Conservation (phyloP, 2,888 invertebrate species). For the Galeruca laticollis region DNA sequence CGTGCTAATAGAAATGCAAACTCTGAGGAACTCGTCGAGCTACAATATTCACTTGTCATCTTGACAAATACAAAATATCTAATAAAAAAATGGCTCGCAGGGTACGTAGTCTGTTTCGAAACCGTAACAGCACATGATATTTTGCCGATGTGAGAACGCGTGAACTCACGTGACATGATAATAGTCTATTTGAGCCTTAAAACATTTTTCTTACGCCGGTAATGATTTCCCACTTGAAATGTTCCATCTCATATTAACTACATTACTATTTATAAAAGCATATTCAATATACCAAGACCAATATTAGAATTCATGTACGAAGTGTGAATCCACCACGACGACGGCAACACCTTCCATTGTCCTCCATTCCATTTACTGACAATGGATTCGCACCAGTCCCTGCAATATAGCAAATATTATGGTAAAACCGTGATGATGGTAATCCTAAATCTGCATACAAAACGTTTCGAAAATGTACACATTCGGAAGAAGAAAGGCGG, state of each 20-base stretch:
- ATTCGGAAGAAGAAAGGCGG: conserved; percentile 51
- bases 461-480: conserved; percentile 55
- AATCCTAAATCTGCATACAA: conserved; percentile 60
- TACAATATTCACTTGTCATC: too few relatives aligned
- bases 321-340: conserved; percentile 45
- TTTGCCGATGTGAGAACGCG: too few relatives aligned
- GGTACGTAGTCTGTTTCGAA: too few relatives aligned
- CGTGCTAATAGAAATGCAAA: too few relatives aligned
- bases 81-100: too few relatives aligned
- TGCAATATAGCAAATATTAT: conserved; percentile 61
- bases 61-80: too few relatives aligned
- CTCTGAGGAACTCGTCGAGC: too few relatives aligned
- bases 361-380: conserved; percentile 54
- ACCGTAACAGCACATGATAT: too few relatives aligned
- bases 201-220: background rate
- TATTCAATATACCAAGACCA: conserved; percentile 3
- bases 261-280: conserved; percentile 17
- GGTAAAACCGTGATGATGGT: conserved; percentile 54
- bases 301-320: conserved; percentile 42
- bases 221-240: background rate
- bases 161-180: too few relatives aligned
- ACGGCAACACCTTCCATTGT: conserved; percentile 61
- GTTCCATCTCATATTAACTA: background rate
- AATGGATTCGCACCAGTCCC: conserved; percentile 51
- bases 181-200: too few relatives aligned